Base-by-base conservation (phyloP, 1,140 invertebrate genomes). In the Cydia pomonella region DNA sequence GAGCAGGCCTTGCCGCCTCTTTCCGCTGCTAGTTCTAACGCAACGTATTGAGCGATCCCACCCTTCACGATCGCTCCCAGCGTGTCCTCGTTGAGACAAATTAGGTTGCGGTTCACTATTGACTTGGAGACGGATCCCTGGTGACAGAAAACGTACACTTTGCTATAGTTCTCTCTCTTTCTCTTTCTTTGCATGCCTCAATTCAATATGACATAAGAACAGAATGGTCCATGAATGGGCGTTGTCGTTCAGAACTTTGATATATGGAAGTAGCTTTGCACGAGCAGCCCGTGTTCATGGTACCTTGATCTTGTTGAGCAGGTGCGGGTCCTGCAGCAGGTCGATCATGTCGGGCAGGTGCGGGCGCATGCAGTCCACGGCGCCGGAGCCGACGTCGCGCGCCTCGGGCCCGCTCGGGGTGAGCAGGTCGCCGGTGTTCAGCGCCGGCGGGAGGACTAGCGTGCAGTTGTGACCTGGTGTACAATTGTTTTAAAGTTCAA, bases 231-330 rank as follows among this genome's bases (percentile, higher is more conserved):
- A 27, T 27, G 6, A 33, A 38, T 38, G 33, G 33, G 33, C 33
- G 9, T 38, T 38, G 33, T 38, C 33, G 33, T 38, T 1, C 29
- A 33, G 6, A 9, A 33, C 6, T 33, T 7, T 33, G 29, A 9
- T 9, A 33, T 9, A 9, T 33, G 29, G 29, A 3, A 7, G 29
- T 9, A 33, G 29, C 29, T 33, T 33, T 6, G 29, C 29, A 3
- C 13, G 41, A 41, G 41, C 41, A 41, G 41, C 33, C 1, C 1
- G 33, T 41, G 12, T 41, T 41, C 12, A 41, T 6, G 41, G 41
- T 41, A 98, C 98, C 95, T 99, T 99, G 29, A 99, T 96, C 95
- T 99, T 99, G 74, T 96, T 98, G 62, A 99, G 95, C 0, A 98
- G 98, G 86, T 99, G 98, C 81, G 99, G 97, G 91, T 99, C 99